Evolutionary conservation across 2,113 vertebrate species (phyloP), one percentile per base, ranked within the genome.

Genomic region (Pungitius pungitius): DNA sequence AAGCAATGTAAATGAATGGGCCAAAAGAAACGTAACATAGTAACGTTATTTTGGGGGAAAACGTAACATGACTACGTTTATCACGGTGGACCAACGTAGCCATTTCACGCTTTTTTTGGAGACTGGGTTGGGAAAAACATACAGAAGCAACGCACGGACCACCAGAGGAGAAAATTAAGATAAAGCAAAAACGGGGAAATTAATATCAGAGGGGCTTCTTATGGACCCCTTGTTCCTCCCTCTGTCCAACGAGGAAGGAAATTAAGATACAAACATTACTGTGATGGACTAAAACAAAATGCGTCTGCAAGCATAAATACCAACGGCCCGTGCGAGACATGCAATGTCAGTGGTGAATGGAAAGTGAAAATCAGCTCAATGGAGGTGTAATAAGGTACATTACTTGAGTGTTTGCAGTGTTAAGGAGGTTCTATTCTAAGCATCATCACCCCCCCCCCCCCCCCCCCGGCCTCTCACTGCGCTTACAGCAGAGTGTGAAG

Each of bases 291-390:
- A 83, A n/a, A 80, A 86, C 54, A 80, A 91, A 86, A 60, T 85
- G 87, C 68, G 7, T 86, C 78, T 54, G 79, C 82, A 87, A 89
- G 89, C 86, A 90, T 78, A 88, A 90, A 89, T 80, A 87, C 75
- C 83, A 88, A 91, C 78, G 83, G 81, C 8, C 78, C 82, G 37
- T 75, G 56, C 2, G 85, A 91, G 88, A 86, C 70, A 37, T 54
- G 59, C 80, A 87, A 82, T 81, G 90, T 80, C 79, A 80, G 79
- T 27, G 56, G 77, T 89, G 77, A 85, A 85, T 73, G 83, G 84
- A 88, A 88, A 89, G 80, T 75, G 79, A 85, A 81, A 83, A 82
- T 86, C 80, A 86, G 78, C 86, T 82, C 84, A 84, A 84, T 76
- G 72, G 81, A 83, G 80, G 74, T 68, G 83, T 86, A 85, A 87